Evolutionary conservation across 2,888 invertebrate genomes (phyloP), one percentile per base, ranked within the genome.

Genomic region (Calliphora vomitoria): DNA sequence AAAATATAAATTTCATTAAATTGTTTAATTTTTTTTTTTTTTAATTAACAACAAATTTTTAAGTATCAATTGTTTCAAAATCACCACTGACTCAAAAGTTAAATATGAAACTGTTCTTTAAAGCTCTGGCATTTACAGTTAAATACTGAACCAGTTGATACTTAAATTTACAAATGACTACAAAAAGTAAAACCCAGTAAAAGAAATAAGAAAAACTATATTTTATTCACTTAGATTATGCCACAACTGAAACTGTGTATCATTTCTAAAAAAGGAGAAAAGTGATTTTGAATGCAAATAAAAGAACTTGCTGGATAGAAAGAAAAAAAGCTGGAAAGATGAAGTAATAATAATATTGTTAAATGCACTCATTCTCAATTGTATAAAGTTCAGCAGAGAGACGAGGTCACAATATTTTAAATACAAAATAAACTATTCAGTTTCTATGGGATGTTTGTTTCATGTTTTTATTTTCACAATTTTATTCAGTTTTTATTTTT

Each of bases 221-320:
- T 68, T 68, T 68, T 47, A 47, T 68, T 44, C 31, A 47, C 47
- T 55, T 15, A 72, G 72, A 58, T 72, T 18, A 38, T 72, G 55
- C 38, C 20, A 72, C 38, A 72, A 55, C 38, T 72, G 53, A 35
- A 72, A 38, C 53, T 55, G 13, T 72, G 41, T 13, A 18, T 11
- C 31, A 53, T 53, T 31, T 64, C 13, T 8, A 20, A 53, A 41
- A 20, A 53, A 41, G n/a, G 15, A 53, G 53, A 41, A 64, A 72
- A 64, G n/a, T 53, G 64, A 66, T 18, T 81, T 64, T 64, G 64
- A 53, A 53, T 81, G 64, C 53, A 81, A 81, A 81, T 81, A 80
- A 72, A 69, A 20, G 35, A 25, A 3, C 20, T 53, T 62, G 38
- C 62, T 10, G n/a, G 38, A 64, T 3, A 35, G 35, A n/a, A 25